Evolutionary conservation across 2,888 invertebrate species (phyloP).

Genomic region (Rhagonycha fulva): DNA sequence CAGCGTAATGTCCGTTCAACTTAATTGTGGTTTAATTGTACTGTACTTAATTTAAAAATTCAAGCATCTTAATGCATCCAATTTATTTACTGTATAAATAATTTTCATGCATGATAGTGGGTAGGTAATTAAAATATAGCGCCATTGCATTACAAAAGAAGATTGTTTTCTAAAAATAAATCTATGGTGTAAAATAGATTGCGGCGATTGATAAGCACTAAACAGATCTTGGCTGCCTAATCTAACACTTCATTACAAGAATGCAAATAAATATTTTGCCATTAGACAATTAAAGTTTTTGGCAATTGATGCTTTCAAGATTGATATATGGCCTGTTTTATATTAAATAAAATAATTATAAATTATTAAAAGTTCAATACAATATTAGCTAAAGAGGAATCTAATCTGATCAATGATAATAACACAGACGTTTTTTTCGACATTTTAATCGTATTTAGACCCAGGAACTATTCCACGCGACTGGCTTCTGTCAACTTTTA

Average conservation of each 20-base stretch:
- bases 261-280: not conserved
- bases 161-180: conserved; percentile 5
- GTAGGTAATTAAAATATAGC: not conserved
- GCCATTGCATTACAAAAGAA: not conserved
- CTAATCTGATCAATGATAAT: not conserved
- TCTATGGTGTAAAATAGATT: conserved; percentile 1
- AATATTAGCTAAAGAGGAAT: not conserved
- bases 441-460: not conserved
- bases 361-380: not conserved
- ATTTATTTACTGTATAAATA: too few relatives aligned
- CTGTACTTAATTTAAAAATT: too few relatives aligned
- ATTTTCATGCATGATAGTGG: not conserved
- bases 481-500: not conserved
- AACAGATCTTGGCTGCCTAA: conserved; percentile 7
- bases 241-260: conserved; percentile 7
- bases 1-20: too few relatives aligned
- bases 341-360: too few relatives aligned
- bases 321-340: not conserved
- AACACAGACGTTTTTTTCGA: not conserved
- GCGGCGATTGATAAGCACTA: not conserved
- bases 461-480: not conserved
- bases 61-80: too few relatives aligned
- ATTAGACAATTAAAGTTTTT: conserved; percentile 3
- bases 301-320: not conserved
- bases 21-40: too few relatives aligned